phyloP scores from a whole-genome alignment of 2,797 vertebrate genomes.

The Syngnathus rostellatus region DNA sequence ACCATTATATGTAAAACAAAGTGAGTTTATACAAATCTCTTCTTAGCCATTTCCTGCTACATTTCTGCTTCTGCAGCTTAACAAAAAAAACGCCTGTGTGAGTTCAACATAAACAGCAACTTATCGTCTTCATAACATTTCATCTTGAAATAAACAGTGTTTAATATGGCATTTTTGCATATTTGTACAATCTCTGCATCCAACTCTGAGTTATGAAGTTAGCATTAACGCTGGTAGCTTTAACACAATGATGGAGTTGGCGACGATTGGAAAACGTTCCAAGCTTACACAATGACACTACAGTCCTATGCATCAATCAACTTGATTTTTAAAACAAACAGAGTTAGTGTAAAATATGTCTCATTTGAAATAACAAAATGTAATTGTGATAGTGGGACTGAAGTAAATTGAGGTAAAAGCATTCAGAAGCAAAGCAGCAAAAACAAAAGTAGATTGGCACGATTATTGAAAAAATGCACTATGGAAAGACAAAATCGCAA shows the following conservation, averaged over 20 bases:
- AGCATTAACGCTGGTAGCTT: background rate
- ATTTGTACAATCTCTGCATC: background rate
- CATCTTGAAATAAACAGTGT: background rate
- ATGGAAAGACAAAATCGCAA: too few species aligned
- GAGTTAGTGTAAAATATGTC: too few species aligned
- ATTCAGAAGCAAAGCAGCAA: too few species aligned
- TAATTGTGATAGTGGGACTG: too few species aligned
- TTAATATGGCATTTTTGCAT: background rate
- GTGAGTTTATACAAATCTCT: background rate
- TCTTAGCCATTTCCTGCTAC: background rate
- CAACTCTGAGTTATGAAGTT: background rate
- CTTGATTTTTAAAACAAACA: too few species aligned
- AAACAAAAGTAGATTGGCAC: too few species aligned
- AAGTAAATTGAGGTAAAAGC: too few species aligned
- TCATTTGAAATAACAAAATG: too few species aligned
- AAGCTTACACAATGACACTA: too few species aligned
- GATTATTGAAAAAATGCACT: too few species aligned
- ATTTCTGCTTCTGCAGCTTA: background rate
- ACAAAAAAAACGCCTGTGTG: background rate
- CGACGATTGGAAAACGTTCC: too few species aligned
- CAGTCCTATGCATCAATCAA: too few species aligned
- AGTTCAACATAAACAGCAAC: background rate
- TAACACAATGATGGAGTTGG: background rate
- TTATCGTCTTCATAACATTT: background rate
- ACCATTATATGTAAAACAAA: background rate